Evolutionary conservation across 2,888 invertebrate species (phyloP), one percentile per base, ranked within the genome.

Genomic region (Athalia cordata): DNA sequence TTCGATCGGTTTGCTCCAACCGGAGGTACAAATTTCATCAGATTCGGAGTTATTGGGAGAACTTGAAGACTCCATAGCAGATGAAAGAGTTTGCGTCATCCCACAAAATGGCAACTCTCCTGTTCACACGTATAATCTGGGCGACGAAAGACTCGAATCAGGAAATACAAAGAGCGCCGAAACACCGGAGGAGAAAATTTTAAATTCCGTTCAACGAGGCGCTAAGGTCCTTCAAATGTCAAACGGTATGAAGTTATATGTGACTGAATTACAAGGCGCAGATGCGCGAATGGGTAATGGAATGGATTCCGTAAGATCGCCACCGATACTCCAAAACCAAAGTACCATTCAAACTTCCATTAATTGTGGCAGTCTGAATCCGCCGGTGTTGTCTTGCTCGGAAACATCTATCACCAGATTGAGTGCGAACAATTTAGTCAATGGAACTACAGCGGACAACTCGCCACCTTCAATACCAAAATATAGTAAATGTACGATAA

Each of bases 241-340:
- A 1, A 75, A 75, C 29, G 75, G 75, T 11, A 43, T 45, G 29
- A 75, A 64, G 7, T 49, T 75, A 52, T 47, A 62, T 64, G 7
- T 64, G 5, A 3, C 64, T 7, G 75, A 75, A 7, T 50, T 29
- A 29, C 29, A 29, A 29, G 29, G 50, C 11, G 43, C 61, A 6
- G 72, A 72, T 8, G 7, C 47, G 4, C 7, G 59, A 47, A n/a
- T 50, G 11, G 9, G n/a, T 43, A 5, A 68, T 4, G 7, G 8
- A 0, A 52, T 11, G 6, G 75, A 75, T 7, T 64, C 43, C 8
- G 62, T 50, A 13, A 11, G 52, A 0, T 49, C 61, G 50, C 75
- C 75, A 50, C 75, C 75, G 13, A 50, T 62, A 11, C 43, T 75
- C 5, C 75, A 75, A 43, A 75, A 62, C n/a, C 75, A 75, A 64